Evolutionary conservation across 2,888 invertebrate species (phyloP).

Genomic region (Leptogaster cylindrica): DNA sequence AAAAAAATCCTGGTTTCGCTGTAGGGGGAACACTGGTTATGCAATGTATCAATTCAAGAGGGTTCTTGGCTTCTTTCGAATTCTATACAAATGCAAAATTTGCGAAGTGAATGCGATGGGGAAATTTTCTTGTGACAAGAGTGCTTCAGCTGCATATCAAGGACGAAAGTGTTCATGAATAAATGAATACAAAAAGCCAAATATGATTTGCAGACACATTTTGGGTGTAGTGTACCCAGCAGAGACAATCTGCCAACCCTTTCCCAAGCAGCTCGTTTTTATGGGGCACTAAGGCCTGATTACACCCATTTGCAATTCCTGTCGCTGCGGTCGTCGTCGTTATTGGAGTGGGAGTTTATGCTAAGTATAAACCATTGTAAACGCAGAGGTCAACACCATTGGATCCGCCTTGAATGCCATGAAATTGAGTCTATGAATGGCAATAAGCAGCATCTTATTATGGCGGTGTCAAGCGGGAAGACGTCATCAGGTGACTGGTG

Average conservation of each 20-base stretch:
- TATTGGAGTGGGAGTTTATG: not conserved
- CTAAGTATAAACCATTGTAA: not conserved
- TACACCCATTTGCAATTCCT: not conserved
- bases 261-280: not conserved
- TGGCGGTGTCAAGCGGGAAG: too few relatives aligned
- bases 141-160: not conserved
- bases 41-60: too few relatives aligned
- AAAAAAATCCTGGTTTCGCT: too few relatives aligned
- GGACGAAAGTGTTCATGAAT: conserved; percentile 14
- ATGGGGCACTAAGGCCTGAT: not conserved
- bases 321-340: not conserved
- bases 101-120: not conserved
- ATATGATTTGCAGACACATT: conserved; percentile 8
- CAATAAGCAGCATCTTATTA: not conserved
- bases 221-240: not conserved
- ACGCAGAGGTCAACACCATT: not conserved
- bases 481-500: too few relatives aligned
- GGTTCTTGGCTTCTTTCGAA: too few relatives aligned
- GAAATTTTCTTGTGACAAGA: not conserved
- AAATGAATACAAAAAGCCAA: conserved; percentile 24
- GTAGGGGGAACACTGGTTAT: too few relatives aligned
- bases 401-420: not conserved
- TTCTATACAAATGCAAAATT: conserved; percentile 11
- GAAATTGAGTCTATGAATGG: not conserved
- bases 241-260: not conserved